A percentile compares a stretch with the other conserved stretches of the same genome.
Conservation (phyloP, 1,140 invertebrate species). For the Drosophila neocordata region DNA sequence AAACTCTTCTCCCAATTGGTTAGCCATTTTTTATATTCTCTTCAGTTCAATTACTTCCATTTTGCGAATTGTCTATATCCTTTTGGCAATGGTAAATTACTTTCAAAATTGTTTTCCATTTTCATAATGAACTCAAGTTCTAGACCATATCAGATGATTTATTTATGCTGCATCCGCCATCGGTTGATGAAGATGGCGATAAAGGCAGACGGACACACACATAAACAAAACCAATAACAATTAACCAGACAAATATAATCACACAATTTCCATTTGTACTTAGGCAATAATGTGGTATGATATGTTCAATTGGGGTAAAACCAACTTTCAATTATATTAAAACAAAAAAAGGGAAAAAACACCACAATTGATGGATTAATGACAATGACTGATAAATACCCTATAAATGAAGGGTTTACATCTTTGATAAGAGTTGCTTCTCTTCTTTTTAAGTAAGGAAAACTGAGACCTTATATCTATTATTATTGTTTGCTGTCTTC, state of each 20-base stretch:
- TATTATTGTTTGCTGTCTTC: too few species aligned
- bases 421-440: too few species aligned
- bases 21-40: not conserved
- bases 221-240: constrained; percentile 2
- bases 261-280: constrained; percentile 8
- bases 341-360: not conserved
- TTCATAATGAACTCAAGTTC: not conserved
- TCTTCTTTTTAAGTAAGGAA: too few species aligned
- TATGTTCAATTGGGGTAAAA: not conserved
- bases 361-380: not conserved
- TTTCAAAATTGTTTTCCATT: not conserved
- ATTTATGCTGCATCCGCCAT: not conserved
- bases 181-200: not conserved
- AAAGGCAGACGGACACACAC: not conserved
- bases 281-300: constrained; percentile 4
- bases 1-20: not conserved
- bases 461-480: too few species aligned
- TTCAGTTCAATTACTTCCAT: not conserved
- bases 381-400: not conserved
- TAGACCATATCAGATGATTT: not conserved
- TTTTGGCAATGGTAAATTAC: not conserved
- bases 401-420: too few species aligned
- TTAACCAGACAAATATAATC: constrained; percentile 9
- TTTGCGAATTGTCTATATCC: not conserved
- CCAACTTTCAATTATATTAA: not conserved